A percentile compares a stretch with the other conserved stretches of the same genome.
These are phyloP conservation scores for Drosophila pegasa DNA, from an alignment of 2,888 invertebrate genomes.

Conservation along the genomic window DNA sequence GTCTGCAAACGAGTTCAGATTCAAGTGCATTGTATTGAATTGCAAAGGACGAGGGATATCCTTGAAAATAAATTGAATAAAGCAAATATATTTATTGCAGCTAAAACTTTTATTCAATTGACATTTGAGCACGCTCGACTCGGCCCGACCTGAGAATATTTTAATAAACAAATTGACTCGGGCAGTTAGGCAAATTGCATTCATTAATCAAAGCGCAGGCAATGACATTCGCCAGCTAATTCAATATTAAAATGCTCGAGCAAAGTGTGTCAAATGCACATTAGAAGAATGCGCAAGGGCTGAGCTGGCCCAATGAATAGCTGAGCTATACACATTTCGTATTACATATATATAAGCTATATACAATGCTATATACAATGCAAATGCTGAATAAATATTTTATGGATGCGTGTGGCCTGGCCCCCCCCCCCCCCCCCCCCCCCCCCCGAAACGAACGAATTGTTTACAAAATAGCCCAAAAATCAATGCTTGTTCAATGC, in stretches of 20 bases:
- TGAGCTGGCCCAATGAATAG: no score
- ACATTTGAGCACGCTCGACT: background rate
- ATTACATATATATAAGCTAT: slow-evolving; percentile 21
- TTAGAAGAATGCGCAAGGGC: slow-evolving; percentile 2
- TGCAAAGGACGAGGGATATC: no score
- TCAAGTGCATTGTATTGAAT: no score
- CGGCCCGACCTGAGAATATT: background rate
- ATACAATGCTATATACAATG: slow-evolving; percentile 15
- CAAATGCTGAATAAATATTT: slow-evolving; percentile 29
- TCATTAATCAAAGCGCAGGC: slow-evolving; percentile 5
- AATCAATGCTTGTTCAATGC: slow-evolving; percentile 52
- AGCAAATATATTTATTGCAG: no score
- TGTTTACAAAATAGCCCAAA: slow-evolving; percentile 31
- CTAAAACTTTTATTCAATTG: background rate
- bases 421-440: no score
- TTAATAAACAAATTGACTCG: slow-evolving; percentile 3
- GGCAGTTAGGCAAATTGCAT: background rate
- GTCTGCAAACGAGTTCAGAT: no score
- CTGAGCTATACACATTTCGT: no score
- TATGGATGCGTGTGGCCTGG: slow-evolving; percentile 12
- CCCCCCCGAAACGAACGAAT: no score
- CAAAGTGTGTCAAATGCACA: slow-evolving; percentile 12
- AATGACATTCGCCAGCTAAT: background rate
- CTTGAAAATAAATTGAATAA: no score
- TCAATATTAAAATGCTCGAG: slow-evolving; percentile 8